Evolutionary conservation across 2,888 invertebrate genomes (phyloP).

Genomic region (Unio delphinus): DNA sequence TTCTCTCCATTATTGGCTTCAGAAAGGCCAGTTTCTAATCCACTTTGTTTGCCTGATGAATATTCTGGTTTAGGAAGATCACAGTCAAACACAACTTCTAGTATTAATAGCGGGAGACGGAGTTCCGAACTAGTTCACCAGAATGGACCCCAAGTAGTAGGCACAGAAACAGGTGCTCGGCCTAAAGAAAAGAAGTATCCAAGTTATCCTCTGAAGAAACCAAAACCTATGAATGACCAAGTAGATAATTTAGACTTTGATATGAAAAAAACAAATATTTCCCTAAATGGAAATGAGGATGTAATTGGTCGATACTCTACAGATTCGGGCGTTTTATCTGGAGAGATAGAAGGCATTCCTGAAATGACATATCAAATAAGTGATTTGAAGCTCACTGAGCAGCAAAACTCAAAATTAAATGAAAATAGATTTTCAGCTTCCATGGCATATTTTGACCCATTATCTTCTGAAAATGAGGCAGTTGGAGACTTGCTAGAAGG

Average conservation of each 20-base stretch:
- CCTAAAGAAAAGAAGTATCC: constrained; percentile 18
- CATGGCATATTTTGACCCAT: constrained; percentile 59
- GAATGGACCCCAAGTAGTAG: no score
- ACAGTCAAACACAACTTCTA: no score
- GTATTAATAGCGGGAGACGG: no score
- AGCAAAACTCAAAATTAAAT: constrained; percentile 62
- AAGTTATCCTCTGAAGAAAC: constrained; percentile 1
- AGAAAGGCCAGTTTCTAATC: constrained; percentile 5
- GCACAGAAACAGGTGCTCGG: constrained; percentile 22
- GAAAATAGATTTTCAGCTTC: constrained; percentile 61
- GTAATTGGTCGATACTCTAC: constrained; percentile 13
- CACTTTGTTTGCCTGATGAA: no score
- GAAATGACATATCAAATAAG: constrained; percentile 25
- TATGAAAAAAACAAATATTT: not conserved
- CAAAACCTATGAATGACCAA: constrained; percentile 9
- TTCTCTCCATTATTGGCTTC: constrained; percentile 20
- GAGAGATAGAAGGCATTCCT: constrained; percentile 25
- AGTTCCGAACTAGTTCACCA: no score
- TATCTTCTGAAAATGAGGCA: constrained; percentile 13
- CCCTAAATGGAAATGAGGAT: constrained; percentile 5
- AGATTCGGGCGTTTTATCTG: constrained; percentile 29
- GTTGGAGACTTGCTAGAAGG: constrained; percentile 31
- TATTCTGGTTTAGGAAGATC: no score
- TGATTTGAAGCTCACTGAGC: constrained; percentile 57
- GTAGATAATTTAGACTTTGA: constrained; percentile 3